A percentile compares a stretch with the other conserved stretches of the same genome.
Evolutionary conservation across 2,888 invertebrate species (phyloP).

Genomic region (Diadegma fenestrale): DNA sequence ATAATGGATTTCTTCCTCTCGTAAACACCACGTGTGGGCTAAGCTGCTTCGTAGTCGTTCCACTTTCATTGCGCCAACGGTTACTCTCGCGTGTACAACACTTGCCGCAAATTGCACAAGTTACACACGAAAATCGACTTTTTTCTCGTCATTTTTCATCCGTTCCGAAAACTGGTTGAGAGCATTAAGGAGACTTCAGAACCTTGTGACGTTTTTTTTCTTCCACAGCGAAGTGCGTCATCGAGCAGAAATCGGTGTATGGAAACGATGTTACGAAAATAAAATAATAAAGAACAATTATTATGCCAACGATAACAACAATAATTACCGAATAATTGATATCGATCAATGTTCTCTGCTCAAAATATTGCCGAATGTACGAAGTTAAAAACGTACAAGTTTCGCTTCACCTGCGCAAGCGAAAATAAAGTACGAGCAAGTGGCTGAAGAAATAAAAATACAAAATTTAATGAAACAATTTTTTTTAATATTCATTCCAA

Average conservation of each 20-base stretch:
- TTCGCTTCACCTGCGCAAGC: not conserved
- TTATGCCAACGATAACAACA: not conserved
- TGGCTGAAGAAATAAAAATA: not conserved
- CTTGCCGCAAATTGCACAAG: constrained; percentile 62
- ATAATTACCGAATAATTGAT: not conserved
- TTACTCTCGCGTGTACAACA: constrained; percentile 37
- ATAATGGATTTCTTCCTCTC: constrained; percentile 52
- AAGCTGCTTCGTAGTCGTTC: constrained; percentile 52
- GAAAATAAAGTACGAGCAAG: not conserved
- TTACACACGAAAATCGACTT: constrained; percentile 59
- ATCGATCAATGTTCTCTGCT: not conserved
- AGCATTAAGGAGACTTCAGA: constrained; percentile 13
- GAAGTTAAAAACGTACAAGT: not conserved
- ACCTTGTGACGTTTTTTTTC: constrained; percentile 11
- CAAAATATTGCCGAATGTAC: not conserved
- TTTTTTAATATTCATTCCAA: not conserved
- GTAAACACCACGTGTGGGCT: constrained; percentile 48
- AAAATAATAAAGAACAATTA: constrained; percentile 1
- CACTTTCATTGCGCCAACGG: constrained; percentile 53
- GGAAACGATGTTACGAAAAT: not conserved
- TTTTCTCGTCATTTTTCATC: constrained; percentile 27
- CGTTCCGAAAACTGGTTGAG: constrained; percentile 52
- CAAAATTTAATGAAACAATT: not conserved
- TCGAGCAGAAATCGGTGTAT: not conserved
- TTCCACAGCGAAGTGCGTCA: constrained; percentile 4